Evolutionary conservation across 2,113 vertebrate genomes (phyloP).

Genomic region (Tyto alba): DNA sequence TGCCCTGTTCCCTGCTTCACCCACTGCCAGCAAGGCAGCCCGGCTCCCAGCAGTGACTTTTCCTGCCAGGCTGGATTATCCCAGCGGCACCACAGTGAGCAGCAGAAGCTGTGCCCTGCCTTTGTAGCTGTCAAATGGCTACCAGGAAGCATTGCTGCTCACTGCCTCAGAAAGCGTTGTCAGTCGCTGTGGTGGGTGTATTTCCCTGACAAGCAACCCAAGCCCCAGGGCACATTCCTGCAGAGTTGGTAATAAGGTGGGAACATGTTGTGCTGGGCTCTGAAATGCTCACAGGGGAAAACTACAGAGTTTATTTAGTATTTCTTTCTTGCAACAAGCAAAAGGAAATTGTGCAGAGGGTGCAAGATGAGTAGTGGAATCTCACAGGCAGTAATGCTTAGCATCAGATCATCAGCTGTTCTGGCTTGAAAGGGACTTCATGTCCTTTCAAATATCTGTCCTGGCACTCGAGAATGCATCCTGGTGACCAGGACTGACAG

Average conservation of each 20-base stretch:
- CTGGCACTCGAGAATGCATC: neutral
- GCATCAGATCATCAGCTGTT: neutral
- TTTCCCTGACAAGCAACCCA: neutral
- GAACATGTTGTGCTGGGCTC: neutral
- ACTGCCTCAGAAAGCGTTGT: neutral
- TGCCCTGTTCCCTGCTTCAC: neutral
- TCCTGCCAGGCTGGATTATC: neutral
- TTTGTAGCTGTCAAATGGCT: neutral
- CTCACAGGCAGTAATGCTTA: neutral
- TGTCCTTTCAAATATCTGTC: neutral
- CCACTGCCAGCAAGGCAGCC: neutral
- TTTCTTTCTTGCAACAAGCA: neutral
- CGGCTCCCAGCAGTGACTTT: neutral
- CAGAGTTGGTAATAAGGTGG: neutral
- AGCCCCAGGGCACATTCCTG: neutral
- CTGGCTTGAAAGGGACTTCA: accelerated
- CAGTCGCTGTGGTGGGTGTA: accelerated
- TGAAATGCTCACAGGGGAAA: neutral
- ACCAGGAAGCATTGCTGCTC: neutral
- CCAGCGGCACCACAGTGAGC: neutral
- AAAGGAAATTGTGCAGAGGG: neutral
- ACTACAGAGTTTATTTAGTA: neutral
- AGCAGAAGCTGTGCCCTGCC: neutral
- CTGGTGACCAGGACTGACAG: neutral
- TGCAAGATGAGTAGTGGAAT: neutral